Evolutionary conservation across 2,113 vertebrate genomes (phyloP), one percentile per base, ranked within the genome.

Genomic region (Orthonyx spaldingii): DNA sequence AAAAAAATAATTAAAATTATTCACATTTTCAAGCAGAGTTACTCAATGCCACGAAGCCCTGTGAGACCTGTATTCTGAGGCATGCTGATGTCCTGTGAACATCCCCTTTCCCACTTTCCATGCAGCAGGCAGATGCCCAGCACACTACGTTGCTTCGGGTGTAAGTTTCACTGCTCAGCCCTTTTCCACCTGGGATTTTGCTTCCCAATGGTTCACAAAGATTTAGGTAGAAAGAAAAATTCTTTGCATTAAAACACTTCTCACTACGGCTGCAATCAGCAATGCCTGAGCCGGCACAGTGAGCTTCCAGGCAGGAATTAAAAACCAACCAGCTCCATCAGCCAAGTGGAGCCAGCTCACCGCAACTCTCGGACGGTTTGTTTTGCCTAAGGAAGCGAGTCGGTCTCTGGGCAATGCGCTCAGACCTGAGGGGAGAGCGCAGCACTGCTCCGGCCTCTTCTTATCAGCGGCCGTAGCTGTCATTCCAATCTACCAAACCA

Each of bases 261-360:
- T 95, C 87, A 81, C 70, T 64, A 47, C 21, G 5, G 89, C 74
- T 91, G 93, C 82, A 41, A 63, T 18, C 78, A 59, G 42, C 42
- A 68, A 18, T 13, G 32, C 17, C 70, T 37, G 41, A 84, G 41
- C 23, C 84, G 17, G 37, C 13, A 47, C 42, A 21, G 37, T 9
- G 10, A 79, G 52, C 61, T 82, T 76, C 57, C 84, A 84, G 78
- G 47, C 59, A 50, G 64, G n/a, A 90, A 89, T 65, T 52, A 14
- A 32, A 93, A 94, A 89, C 32, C n/a, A 93, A 57, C 9, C 17
- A n/a, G 10, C 19, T 22, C 49, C 49, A 53, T 71, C 28, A 27
- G 24, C 47, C 7, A 8, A 13, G 24, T 16, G 47, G 57, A 72
- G 41, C 42, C 57, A 61, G 39, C 26, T 85, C 65, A 56, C 23